Evolutionary conservation across 92 coral and sea anemone species (phyloP).

Genomic region (Metridium senile): DNA sequence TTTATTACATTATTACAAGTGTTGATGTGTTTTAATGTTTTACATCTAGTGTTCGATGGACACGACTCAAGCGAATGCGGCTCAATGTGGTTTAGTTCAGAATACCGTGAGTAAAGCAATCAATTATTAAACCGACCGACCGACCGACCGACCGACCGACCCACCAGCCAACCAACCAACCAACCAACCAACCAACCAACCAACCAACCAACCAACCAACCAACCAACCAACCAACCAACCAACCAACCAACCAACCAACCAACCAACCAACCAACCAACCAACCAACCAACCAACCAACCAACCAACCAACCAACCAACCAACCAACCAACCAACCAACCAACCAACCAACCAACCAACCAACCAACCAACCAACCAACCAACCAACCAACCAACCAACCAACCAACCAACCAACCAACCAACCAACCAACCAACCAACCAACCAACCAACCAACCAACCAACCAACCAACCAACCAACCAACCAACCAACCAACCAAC

Average conservation of each 20-base stretch:
- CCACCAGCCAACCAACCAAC: background rate
- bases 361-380: background rate
- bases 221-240: background rate
- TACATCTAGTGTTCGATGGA: background rate
- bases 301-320: background rate
- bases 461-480: background rate
- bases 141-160: background rate
- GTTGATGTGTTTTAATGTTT: background rate
- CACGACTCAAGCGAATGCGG: constrained; percentile 9
- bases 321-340: background rate
- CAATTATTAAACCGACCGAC: too few species aligned
- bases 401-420: background rate
- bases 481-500: background rate
- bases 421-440: background rate
- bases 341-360: background rate
- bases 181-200: background rate
- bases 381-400: background rate
- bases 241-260: background rate
- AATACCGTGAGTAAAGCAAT: background rate
- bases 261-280: background rate
- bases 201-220: background rate
- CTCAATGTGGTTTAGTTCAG: background rate
- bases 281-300: background rate
- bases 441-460: background rate
- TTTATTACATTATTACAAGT: background rate